Percentiles rank a stretch among this genome's conserved stretches.
Conservation (phyloP, 2,797 vertebrate species). For the Tauraco hartlaubi region DNA sequence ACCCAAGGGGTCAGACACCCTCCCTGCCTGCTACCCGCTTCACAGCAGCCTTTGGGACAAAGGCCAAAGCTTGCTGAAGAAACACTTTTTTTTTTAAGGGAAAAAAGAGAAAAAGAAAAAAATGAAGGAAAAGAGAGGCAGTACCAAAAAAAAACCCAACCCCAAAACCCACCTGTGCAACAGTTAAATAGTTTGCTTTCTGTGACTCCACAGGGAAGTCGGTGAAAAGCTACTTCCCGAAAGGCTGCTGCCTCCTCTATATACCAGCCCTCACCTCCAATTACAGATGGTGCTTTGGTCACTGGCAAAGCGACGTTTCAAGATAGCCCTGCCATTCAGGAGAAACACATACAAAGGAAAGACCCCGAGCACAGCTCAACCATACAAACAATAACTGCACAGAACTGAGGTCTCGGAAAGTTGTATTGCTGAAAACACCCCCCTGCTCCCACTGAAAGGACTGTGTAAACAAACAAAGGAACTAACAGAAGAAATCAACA, state of each 20-base stretch:
- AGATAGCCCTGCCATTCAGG: constrained; percentile 58
- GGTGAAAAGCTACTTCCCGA: not conserved
- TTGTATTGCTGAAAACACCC: constrained; percentile 71
- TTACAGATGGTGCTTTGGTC: constrained; percentile 46
- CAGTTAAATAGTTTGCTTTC: not conserved
- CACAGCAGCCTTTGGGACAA: not conserved
- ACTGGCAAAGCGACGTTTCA: constrained; percentile 52
- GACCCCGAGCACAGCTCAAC: constrained; percentile 41
- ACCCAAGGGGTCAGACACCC: not conserved
- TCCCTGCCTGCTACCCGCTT: not conserved
- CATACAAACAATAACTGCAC: constrained; percentile 34
- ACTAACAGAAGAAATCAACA: constrained; percentile 1
- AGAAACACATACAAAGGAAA: constrained; percentile 53
- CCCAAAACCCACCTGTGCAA: constrained; percentile 22
- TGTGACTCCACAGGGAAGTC: not conserved
- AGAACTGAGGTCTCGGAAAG: constrained; percentile 69
- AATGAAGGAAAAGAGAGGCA: not conserved
- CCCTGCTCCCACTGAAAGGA: constrained; percentile 37
- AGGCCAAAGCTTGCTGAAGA: not conserved
- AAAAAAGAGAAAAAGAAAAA: not conserved
- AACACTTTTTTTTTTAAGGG: not conserved
- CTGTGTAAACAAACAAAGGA: constrained; percentile 11
- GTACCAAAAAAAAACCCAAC: not conserved
- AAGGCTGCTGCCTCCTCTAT: constrained; percentile 27
- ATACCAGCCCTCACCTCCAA: not conserved